Percentiles rank a stretch among this genome's conserved stretches.
phyloP scores from a whole-genome alignment of 2,113 vertebrate genomes.

The Peromyscus polionotus region DNA sequence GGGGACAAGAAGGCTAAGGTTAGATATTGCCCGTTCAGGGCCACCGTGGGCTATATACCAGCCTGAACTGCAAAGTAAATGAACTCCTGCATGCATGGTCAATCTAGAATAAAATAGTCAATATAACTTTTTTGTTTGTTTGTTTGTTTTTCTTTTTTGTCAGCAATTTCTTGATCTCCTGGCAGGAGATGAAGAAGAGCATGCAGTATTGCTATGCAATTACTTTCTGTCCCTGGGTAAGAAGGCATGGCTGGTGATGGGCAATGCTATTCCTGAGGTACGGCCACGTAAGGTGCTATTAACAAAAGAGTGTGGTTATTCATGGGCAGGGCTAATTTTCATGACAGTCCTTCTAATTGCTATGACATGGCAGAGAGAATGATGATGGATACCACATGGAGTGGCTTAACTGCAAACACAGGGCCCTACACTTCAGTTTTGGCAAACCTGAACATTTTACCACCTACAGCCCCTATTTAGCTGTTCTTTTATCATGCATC shows the following conservation, averaged over 20 bases:
- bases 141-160: background rate
- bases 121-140: background rate
- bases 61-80: background rate
- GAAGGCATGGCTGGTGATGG: conserved; percentile 95
- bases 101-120: background rate
- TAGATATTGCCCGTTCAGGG: background rate
- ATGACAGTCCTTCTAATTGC: background rate
- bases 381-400: background rate
- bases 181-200: conserved; percentile 97
- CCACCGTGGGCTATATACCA: background rate
- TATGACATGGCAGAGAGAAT: background rate
- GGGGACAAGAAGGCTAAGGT: background rate
- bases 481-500: background rate
- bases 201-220: conserved; percentile 95
- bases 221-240: conserved; percentile 97
- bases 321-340: background rate
- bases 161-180: conserved; percentile 98
- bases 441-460: background rate
- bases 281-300: background rate
- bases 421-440: background rate
- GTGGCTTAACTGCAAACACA: background rate
- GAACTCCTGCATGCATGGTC: background rate
- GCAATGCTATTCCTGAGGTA: conserved; percentile 97
- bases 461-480: background rate
- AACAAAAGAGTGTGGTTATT: background rate